Base-by-base conservation (phyloP, 2,113 vertebrate species). In the zebrafish (Danio rerio) region DNA sequence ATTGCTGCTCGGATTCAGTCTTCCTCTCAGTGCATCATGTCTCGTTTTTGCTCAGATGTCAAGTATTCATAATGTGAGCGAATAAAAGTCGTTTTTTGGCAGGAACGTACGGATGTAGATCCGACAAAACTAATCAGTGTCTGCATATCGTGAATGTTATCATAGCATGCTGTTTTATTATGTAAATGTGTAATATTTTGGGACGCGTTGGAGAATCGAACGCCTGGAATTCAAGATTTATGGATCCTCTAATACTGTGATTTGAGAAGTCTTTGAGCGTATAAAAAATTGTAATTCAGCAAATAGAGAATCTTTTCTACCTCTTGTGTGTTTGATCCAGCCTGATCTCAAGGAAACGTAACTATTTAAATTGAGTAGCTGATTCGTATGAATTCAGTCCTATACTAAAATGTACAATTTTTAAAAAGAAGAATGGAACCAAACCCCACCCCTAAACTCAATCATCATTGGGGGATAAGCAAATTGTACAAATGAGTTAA, bases 1-100 rank as follows among this genome's bases (percentile, higher is more conserved):
- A 45, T 65, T 15, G 84, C 75, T 85, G 84, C 84, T 85, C 80
- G 45, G 7, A 21, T 55, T 10, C 72, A 75, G 81, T 83, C 84
- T 82, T 85, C 43, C 15, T 68, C 40, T 11, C 10, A 3, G 11
- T 75, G 73, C n/a, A 45, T 68, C 8, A 0, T 45, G 16, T 47
- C 43, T 68, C n/a, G 3, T 18, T 45, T 42, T 20, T 42, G 56
- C 42, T 61, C 42, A 47, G 47, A 7, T 74, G 53, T 45, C 52
- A 42, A 53, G 40, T 75, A 47, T 47, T 76, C 11, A 6, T 45
- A 75, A 59, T 61, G 55, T 59, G 42, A 47, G 16, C 7, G 20
- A 45, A 75, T 59, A 75, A 59, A 75, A 16, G n/a, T 53, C 13
- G 72, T 31, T 31, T 75, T 75, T 75, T 75, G 42, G 10, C 42